Base-by-base conservation (phyloP, 2,888 invertebrate genomes). In the Drosophila kokeensis region DNA sequence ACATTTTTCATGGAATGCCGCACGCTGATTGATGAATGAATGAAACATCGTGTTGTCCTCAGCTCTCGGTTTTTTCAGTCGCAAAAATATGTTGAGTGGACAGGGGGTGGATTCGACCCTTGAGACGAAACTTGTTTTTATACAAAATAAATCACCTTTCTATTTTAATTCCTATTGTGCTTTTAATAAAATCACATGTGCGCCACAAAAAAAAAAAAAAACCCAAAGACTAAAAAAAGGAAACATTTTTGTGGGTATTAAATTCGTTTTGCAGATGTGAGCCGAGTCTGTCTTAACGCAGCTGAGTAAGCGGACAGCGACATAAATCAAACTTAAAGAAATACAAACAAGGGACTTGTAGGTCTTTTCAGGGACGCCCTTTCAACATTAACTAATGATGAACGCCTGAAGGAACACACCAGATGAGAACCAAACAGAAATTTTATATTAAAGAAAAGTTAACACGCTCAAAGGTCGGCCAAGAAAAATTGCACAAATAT, bases 11-110 rank as follows among this genome's bases (percentile, higher is more conserved):
- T 82, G 83, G 70, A 79, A 73, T 83, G 87, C 69, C 82, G 69
- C 82, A 61, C 83, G 60, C 78, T 88, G 85, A 88, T 86, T 88
- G 86, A 86, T 86, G 83, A 86, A 83, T 87, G 83, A 83, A 83
- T 81, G 81, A 81, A 72, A 79, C 72, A 72, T 61, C 77, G 60
- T 69, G 69, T 76, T 76, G 79, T 45, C 73, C 69, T 21, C 52
- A 63, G 73, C 55, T 65, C 48, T 38, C 64, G 42, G 73, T 67
- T 78, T 79, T 80, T 81, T 70, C 82, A 74, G 59, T 68, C 69
- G 70, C 77, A 82, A 86, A 78, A 79, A 83, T 67, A 57, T 83
- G 75, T 66, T 69, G 82, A 87, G 70, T 76, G 87, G 83, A 79
- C 77, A 65, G 34, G 40, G 48, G 29, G 32, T 32, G 53, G 61